A percentile compares a stretch with the other conserved stretches of the same genome.
Conservation (phyloP, 2,888 invertebrate genomes). For the Nomada fucata region DNA sequence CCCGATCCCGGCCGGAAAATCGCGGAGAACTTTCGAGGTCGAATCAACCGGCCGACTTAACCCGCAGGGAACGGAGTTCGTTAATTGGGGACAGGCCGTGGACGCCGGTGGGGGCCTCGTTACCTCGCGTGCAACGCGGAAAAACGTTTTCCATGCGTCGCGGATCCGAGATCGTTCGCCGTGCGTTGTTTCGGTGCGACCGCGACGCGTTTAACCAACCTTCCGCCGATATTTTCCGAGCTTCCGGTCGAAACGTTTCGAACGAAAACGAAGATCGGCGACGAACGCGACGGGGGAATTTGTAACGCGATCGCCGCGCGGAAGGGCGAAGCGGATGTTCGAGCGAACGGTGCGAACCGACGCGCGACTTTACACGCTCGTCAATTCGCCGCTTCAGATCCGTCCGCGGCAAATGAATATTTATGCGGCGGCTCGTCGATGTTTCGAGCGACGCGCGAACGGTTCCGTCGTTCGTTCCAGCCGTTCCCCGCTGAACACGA, state of each 20-base stretch:
- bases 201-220: background rate
- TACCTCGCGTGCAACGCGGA: background rate
- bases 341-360: background rate
- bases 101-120: conserved; percentile 10
- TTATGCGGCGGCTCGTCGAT: background rate
- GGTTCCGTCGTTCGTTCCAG: no score
- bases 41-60: conserved; percentile 44
- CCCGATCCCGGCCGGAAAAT: conserved; percentile 1
- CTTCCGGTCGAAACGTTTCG: background rate
- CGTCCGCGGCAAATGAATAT: background rate
- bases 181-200: background rate
- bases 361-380: background rate
- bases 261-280: no score
- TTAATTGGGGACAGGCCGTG: conserved; percentile 35
- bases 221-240: background rate
- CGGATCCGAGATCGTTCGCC: background rate
- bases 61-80: conserved; percentile 3
- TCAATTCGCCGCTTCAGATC: background rate
- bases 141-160: conserved; percentile 25
- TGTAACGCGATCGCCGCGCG: background rate
- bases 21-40: conserved; percentile 25
- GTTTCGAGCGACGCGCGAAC: conserved; percentile 7
- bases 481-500: background rate
- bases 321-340: background rate
- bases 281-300: background rate